Conservation (phyloP, 2,113 vertebrate genomes). For the Tragelaphus imberbis region DNA sequence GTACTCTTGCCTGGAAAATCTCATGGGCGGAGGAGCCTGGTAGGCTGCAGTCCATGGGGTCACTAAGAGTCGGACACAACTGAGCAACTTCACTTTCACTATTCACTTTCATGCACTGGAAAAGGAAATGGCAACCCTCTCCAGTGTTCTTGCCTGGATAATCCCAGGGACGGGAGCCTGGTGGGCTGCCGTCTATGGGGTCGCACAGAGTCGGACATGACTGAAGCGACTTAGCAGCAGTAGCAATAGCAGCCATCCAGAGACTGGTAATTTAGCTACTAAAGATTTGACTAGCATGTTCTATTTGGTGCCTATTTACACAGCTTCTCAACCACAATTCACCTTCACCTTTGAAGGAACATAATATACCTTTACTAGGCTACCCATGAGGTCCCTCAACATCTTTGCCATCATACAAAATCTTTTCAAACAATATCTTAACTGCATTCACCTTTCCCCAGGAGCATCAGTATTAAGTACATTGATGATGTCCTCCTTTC, state of each 20-base stretch:
- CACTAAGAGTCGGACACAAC: no score
- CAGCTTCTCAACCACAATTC: background rate
- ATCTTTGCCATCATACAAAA: background rate
- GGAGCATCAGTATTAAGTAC: background rate
- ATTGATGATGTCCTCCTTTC: background rate
- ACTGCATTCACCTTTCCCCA: background rate
- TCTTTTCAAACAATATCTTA: background rate
- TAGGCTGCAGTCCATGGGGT: no score
- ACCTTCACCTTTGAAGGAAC: background rate
- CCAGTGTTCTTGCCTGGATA: no score
- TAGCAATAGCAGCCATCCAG: background rate
- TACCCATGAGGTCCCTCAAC: background rate
- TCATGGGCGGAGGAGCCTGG: no score
- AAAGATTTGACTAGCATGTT: background rate
- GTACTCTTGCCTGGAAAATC: no score
- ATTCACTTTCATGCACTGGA: no score
- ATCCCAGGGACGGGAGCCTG: no score
- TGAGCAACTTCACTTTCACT: no score
- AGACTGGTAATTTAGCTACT: background rate
- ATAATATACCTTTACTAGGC: background rate
- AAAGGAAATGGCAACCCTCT: no score
- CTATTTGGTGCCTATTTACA: background rate
- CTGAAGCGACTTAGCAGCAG: no score
- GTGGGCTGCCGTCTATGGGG: no score
- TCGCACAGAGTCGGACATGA: no score